Base-by-base conservation (phyloP, 2,113 vertebrate species). In the Ivindomyrus marchei region DNA sequence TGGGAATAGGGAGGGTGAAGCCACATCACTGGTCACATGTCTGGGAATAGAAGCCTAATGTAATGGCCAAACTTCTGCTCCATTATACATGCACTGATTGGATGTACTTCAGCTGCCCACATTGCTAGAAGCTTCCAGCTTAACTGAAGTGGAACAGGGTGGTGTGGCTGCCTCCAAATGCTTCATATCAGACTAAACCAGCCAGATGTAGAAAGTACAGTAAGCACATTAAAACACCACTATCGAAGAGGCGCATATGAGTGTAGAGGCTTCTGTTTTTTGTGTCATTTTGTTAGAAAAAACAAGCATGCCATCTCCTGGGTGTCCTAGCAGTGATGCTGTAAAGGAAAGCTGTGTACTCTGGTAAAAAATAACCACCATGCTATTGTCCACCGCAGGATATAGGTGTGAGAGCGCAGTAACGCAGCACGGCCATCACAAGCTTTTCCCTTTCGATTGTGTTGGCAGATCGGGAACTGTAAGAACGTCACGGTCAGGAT, bases 391-490 rank as follows among this genome's bases (percentile, higher is more conserved):
- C 21, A 46, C 8, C 2, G 7, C 42, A 85, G 24, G 45, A 49
- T 49, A 85, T 49, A 77, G 27, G n/a, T 36, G 27, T 74, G 24
- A 74, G 31, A 74, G 27, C 4, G 13, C 70, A 31, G 27, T 39
- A 39, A 74, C 4, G 3, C 70, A 36, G 27, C 9, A 1, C 27
- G 4, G 66, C 31, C 31, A 13, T 74, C 0, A 8, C 21, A 10
- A 27, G 58, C 6, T 80, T 89, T 58, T 56, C 27, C 24, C 56
- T 84, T 87, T 92, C 62, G 8, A 0, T 11, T n/a, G 92, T 90
- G 4, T 39, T 93, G 90, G 0, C 91, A 99, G 98, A 99, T 99
- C 36, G 98, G 98, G 89, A 99, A 97, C 95, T 99, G 98, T 93
- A 98, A 97, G 94, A 99, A 99, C 0, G 97, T 99, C 88, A 99